phyloP scores from a whole-genome alignment of 2,888 invertebrate genomes.

The Pollenia angustigena region DNA sequence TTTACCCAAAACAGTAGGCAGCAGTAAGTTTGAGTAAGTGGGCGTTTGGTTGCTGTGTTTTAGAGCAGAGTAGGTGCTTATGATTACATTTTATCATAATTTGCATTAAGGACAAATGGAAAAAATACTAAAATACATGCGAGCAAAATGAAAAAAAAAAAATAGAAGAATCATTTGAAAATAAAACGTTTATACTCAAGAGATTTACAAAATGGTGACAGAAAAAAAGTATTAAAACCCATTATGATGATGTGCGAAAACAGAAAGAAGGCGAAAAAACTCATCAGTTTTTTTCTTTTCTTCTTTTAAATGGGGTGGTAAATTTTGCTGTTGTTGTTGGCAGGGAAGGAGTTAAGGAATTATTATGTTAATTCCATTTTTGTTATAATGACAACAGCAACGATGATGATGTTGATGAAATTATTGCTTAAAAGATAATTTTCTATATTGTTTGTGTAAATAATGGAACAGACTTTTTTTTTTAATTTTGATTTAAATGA shows the following conservation, averaged over 20 bases:
- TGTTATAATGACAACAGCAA: constrained; percentile 44
- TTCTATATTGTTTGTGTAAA: constrained; percentile 70
- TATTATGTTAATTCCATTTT: constrained; percentile 73
- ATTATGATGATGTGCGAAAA: constrained; percentile 60
- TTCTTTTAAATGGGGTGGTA: constrained; percentile 45
- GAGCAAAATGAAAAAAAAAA: neutral
- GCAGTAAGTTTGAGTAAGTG: constrained; percentile 22
- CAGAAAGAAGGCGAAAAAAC: constrained; percentile 14
- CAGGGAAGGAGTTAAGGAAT: constrained; percentile 66
- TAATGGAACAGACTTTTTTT: constrained; percentile 49
- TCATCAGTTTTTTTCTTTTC: constrained; percentile 28
- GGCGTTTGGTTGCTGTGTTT: constrained; percentile 31
- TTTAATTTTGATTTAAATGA: constrained; percentile 1
- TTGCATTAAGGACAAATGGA: constrained; percentile 71
- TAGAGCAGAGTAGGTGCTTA: constrained; percentile 66
- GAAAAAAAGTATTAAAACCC: constrained; percentile 57
- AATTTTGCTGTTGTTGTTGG: constrained; percentile 1
- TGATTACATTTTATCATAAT: constrained; percentile 73
- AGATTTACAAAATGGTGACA: constrained; percentile 72
- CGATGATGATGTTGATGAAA: constrained; percentile 67
- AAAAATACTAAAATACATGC: constrained; percentile 1
- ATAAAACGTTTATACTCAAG: constrained; percentile 67
- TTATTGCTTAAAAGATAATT: constrained; percentile 74
- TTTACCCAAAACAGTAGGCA: neutral
- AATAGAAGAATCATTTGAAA: constrained; percentile 34